phyloP scores from a whole-genome alignment of 2,888 invertebrate species.

The Cancer borealis region DNA sequence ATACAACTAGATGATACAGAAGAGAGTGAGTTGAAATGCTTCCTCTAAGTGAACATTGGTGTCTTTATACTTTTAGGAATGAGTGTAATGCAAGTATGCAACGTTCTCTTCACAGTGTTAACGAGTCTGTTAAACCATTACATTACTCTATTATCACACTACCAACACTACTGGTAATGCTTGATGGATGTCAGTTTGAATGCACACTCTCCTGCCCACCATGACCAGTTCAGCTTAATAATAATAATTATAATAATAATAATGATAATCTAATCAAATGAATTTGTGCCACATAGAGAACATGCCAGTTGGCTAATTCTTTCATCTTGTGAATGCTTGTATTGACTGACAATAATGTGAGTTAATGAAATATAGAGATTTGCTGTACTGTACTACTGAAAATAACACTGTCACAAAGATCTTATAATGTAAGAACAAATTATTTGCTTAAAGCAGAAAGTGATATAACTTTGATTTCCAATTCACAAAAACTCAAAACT shows the following conservation, averaged over 20 bases:
- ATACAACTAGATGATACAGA: background rate
- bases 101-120: slow-evolving; percentile 18
- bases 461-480: background rate
- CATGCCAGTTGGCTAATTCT: slow-evolving; percentile 50
- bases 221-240: slow-evolving; percentile 11
- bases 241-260: background rate
- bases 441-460: slow-evolving; percentile 43
- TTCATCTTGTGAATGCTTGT: slow-evolving; percentile 64
- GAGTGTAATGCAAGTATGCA: slow-evolving; percentile 30
- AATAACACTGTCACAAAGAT: slow-evolving; percentile 36
- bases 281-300: slow-evolving; percentile 66
- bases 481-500: background rate
- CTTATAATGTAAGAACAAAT: slow-evolving; percentile 23
- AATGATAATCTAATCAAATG: slow-evolving; percentile 66
- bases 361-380: slow-evolving; percentile 53
- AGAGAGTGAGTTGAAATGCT: background rate
- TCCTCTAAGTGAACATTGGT: slow-evolving; percentile 30
- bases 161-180: slow-evolving; percentile 18
- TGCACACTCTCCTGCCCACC: slow-evolving; percentile 41
- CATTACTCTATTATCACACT: slow-evolving; percentile 18
- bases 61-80: slow-evolving; percentile 38
- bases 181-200: slow-evolving; percentile 35
- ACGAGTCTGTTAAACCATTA: slow-evolving; percentile 35
- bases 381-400: slow-evolving; percentile 52
- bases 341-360: slow-evolving; percentile 71